Percentiles rank a stretch among this genome's conserved stretches.
These are phyloP conservation scores for Dendropsophus ebraccatus DNA, from an alignment of 2,113 vertebrate species.

Conservation along the genomic window DNA sequence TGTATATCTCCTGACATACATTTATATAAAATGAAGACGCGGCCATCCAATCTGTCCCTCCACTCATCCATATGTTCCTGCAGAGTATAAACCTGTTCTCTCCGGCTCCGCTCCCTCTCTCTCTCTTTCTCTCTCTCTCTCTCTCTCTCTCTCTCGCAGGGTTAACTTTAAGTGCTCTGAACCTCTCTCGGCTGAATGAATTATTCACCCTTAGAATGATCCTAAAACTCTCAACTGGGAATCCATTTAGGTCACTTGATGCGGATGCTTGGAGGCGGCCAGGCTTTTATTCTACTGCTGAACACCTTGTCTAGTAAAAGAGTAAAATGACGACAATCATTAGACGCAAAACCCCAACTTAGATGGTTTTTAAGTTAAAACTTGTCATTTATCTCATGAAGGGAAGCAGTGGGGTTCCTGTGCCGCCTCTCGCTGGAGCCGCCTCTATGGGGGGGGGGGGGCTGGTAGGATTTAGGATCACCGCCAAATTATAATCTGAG, in stretches of 20 bases:
- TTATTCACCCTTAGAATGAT: conserved; percentile 60
- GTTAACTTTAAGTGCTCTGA: conserved; percentile 54
- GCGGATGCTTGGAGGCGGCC: not conserved
- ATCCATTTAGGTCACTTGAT: conserved; percentile 51
- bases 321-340: not conserved
- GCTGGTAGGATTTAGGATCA: too few species aligned
- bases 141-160: not conserved
- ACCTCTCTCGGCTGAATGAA: not conserved
- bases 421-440: not conserved
- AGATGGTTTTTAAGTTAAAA: not conserved
- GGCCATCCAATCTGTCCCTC: not conserved
- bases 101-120: not conserved
- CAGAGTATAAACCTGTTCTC: not conserved
- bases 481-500: too few species aligned
- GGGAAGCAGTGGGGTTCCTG: too few species aligned
- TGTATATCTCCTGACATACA: not conserved
- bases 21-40: not conserved
- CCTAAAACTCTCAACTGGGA: conserved; percentile 38
- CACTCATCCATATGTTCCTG: not conserved
- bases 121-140: too few species aligned
- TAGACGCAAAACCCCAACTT: not conserved
- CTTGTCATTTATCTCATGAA: not conserved
- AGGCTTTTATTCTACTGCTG: not conserved
- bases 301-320: conserved; percentile 13
- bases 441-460: too few species aligned